Conservation (phyloP, 2,113 vertebrate species). For the Nothocercus nigrocapillus region DNA sequence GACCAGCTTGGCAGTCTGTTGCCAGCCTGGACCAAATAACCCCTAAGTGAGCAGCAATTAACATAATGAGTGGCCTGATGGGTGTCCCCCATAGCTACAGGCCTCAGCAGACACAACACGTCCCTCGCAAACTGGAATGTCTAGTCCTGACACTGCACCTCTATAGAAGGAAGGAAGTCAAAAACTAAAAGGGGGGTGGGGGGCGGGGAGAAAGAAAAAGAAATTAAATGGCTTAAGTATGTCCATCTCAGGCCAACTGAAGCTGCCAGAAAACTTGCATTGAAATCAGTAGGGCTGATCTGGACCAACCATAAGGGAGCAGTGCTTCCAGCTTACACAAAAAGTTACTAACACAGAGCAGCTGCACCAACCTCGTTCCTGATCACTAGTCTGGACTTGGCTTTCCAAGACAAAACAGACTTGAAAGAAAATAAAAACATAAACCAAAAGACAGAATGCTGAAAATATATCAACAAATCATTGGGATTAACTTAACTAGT, state of each 20-base stretch:
- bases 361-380: background rate
- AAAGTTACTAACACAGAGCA: background rate
- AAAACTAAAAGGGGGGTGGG: conserved; percentile 22
- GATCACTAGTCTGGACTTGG: background rate
- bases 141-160: conserved; percentile 48
- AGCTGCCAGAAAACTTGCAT: background rate
- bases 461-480: background rate
- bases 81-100: conserved; percentile 64
- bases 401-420: conserved; percentile 27
- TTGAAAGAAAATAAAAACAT: background rate
- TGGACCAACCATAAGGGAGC: background rate
- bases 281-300: background rate
- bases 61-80: conserved; percentile 71
- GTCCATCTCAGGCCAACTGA: background rate
- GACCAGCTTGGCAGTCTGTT: conserved; percentile 52
- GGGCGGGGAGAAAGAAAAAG: background rate
- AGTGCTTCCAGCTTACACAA: background rate
- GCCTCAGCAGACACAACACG: conserved; percentile 54
- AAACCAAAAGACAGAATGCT: background rate
- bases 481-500: background rate
- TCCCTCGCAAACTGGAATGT: conserved; percentile 72
- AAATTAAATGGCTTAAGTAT: background rate
- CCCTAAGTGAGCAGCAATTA: conserved; percentile 75
- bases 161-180: conserved; percentile 41
- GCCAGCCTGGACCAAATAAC: conserved; percentile 65